Evolutionary conservation across 2,113 vertebrate genomes (phyloP), one percentile per base, ranked within the genome.

Genomic region (Rhombomys opimus): DNA sequence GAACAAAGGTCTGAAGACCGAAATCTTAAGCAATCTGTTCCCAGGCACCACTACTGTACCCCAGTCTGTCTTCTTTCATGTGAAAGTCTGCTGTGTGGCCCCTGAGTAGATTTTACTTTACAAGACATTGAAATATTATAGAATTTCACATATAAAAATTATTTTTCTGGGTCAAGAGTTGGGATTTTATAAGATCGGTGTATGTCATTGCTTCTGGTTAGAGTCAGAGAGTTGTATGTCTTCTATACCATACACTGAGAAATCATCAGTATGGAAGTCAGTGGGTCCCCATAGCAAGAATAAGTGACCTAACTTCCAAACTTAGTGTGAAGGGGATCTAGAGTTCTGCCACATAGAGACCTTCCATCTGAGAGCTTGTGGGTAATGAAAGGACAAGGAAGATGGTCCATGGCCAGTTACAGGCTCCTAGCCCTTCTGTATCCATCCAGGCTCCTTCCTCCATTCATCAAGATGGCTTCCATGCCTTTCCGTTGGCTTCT

Each of bases 371-470:
- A n/a, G 20, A 57, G 27, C 8, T 32, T 15, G 10, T 54, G 5
- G 38, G 7, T 32, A 50, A 77, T n/a, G 57, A 90, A 82, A 52
- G 15, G 25, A 80, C 32, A 57, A 25, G 27, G 12, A 5, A 13
- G 2, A 32, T 1, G 10, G 15, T 7, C 10, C 12, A n/a, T 10
- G 10, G 20, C 6, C 7, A 82, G 2, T n/a, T 41, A 25, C 0
- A 25, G 25, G 15, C 0, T 4, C 80, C 25, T 59, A 46, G 77
- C n/a, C 20, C 20, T 54, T 38, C 35, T 70, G 52, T 17, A 59
- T 82, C 38, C 25, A 10, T 18, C 41, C 50, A 11, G 22, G 61
- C 14, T 59, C 15, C 25, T 10, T 27, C 5, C 18, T 7, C 35
- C 30, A 2, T 32, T 41, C 5, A 11, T 57, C 20, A 22, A 18